Evolutionary conservation across 2,888 invertebrate genomes (phyloP).

Genomic region (Automeris io): DNA sequence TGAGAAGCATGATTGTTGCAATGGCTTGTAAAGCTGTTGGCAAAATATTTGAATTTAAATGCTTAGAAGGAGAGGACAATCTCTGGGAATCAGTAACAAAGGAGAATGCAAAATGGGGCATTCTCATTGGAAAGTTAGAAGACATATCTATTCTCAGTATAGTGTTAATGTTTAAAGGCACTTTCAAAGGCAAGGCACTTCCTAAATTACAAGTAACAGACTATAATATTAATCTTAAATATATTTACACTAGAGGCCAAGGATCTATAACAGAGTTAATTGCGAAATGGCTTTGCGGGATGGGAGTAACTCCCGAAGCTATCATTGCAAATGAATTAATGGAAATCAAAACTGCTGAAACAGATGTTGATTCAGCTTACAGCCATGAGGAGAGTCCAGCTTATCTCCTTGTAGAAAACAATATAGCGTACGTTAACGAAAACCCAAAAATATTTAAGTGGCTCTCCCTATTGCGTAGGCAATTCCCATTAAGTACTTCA

Average conservation of each 20-base stretch:
- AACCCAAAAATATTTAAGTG: constrained; percentile 77
- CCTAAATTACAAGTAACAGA: constrained; percentile 75
- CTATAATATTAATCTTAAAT: constrained; percentile 80
- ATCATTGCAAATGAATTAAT: constrained; percentile 74
- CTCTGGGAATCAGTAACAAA: constrained; percentile 90
- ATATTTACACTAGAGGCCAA: constrained; percentile 79
- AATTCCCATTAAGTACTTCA: constrained; percentile 92
- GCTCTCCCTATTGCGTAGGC: constrained; percentile 80
- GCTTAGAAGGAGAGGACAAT: constrained; percentile 74
- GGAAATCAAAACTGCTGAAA: constrained; percentile 29
- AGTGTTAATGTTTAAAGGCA: constrained; percentile 76
- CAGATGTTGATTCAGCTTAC: constrained; percentile 21
- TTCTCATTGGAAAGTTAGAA: constrained; percentile 91
- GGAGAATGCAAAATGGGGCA: constrained; percentile 91
- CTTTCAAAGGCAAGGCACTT: constrained; percentile 50
- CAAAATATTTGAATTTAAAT: constrained; percentile 55
- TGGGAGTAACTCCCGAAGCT: constrained; percentile 82
- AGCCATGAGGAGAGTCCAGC: constrained; percentile 35
- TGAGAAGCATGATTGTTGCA: constrained; percentile 88
- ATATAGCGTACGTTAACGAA: constrained; percentile 47
- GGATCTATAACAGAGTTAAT: constrained; percentile 94
- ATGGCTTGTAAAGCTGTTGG: constrained; percentile 89
- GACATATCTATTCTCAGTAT: constrained; percentile 89
- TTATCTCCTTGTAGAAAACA: constrained; percentile 50
- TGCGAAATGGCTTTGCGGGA: constrained; percentile 89